Base-by-base conservation (phyloP, 2,113 vertebrate genomes). In the Poeciliopsis retropinna region DNA sequence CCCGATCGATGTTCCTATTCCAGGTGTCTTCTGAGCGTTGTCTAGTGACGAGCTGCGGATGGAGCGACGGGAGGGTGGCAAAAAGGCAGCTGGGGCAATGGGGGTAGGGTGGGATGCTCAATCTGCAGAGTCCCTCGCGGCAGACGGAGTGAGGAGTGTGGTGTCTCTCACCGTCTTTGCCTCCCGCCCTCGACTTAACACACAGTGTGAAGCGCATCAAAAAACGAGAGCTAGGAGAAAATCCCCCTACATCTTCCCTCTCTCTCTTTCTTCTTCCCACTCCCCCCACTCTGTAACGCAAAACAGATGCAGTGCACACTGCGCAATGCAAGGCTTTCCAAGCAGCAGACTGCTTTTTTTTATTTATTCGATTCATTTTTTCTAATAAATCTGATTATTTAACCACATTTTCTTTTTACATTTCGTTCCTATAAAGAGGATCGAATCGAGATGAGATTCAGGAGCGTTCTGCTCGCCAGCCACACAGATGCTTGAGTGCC, bases 401-500 rank as follows among this genome's bases (percentile, higher is more conserved):
- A 6, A 63, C 17, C 63, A 67, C 22, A 66, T 28, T 47, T 70
- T 14, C 11, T 1, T 31, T 60, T 37, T 3, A 37, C 30, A 51
- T 30, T 25, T 57, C 25, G 22, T 10, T 25, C 10, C 51, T 41
- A 57, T 57, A 10, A 37, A 57, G 22, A 57, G 22, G 51, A 54
- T 54, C 17, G 47, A 37, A 54, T 54, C 19, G 66, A 65, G 60
- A 87, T 32, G 41, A 64, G 7, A 27, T 28, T 15, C 70, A 78
- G 64, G 76, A 65, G 77, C 64, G 19, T 80, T 79, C 64, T 82
- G 81, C 83, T 82, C 80, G 80, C 92, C 88, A 89, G 88, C 88
- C 79, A 80, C 89, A 87, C 60, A 75, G 80, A 83, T 89, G 87
- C 84, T 80, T 79, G 57, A 88, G 86, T 67, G 83, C 89, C 92